Base-by-base conservation (phyloP, 1,140 invertebrate species). In the Drosophila sulfurigaster region DNA sequence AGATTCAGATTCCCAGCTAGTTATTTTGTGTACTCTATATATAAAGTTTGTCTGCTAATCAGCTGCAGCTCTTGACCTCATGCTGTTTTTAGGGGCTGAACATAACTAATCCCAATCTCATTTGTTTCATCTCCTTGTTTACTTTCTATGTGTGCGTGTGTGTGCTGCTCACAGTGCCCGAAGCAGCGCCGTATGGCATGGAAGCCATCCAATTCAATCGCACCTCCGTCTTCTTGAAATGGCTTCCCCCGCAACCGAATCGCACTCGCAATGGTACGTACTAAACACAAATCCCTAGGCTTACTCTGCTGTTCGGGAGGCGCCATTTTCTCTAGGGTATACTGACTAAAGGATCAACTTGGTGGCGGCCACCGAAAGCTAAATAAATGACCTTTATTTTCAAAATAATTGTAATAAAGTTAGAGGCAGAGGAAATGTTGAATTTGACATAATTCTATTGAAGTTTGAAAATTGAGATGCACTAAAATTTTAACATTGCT, bases 201-300 rank as follows among this genome's bases (percentile, higher is more conserved):
- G 95, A 97, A 92, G 95, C 96, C 59, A 94, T 96, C 59, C 95
- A 97, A 69, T 93, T 97, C 16, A 97, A 97, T 92, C 94, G 95
- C 16, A 96, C 95, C 4, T 95, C 96, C 25, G 95, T 98, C 8
- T 95, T 96, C 80, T 93, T 98, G 48, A 96, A 96, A 93, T 98
- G 97, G 97, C 95, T 95, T 78, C 95, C 96, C 11, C 97, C 97
- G 1, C 96, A 48, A 94, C 96, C 67, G 32, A 82, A 93, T 45
- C 92, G 94, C 57, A 94, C 96, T 48, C 94, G 96, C 73, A 97
- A 98, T 93, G 97, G 91, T 59, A 93, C 95, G 87, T 87, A 83
- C 45, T 30, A 38, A 58, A 43, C 54, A 35, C 38, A 43, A 67
- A 73, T 52, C 48, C 62, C 46, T 10, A 16, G 7, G 13, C 6